Evolutionary conservation across 2,888 invertebrate species (phyloP).

Genomic region (Lysandra bellargus): DNA sequence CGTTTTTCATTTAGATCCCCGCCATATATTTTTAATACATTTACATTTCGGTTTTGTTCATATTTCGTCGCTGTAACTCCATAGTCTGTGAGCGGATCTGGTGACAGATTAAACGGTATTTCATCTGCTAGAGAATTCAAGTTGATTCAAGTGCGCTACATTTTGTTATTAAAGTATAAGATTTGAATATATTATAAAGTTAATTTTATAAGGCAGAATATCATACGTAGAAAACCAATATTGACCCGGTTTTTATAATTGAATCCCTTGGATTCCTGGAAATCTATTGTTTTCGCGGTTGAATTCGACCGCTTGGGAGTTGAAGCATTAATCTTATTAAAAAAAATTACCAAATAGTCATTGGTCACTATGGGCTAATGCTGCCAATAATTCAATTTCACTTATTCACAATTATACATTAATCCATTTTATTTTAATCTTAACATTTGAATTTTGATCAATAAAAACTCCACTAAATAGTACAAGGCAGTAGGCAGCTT

Average conservation of each 20-base stretch:
- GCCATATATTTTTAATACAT: constrained; percentile 31
- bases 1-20: constrained; percentile 43
- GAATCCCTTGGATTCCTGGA: too few species aligned
- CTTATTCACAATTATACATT: too few species aligned
- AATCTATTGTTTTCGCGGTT: too few species aligned
- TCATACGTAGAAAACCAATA: too few species aligned
- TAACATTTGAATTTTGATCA: background rate
- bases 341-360: too few species aligned
- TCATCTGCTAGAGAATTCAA: background rate
- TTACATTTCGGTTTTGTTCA: constrained; percentile 28
- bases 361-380: background rate
- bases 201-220: too few species aligned
- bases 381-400: background rate
- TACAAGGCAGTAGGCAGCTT: too few species aligned
- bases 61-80: background rate
- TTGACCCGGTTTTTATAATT: too few species aligned
- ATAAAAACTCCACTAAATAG: background rate
- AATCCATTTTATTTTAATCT: background rate
- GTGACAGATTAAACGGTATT: background rate
- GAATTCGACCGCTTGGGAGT: too few species aligned
- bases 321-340: too few species aligned
- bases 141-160: background rate
- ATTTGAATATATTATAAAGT: too few species aligned
- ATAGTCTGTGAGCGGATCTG: background rate
- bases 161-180: background rate